Evolutionary conservation across 2,113 vertebrate species (phyloP).

Genomic region (Arenaria interpres): DNA sequence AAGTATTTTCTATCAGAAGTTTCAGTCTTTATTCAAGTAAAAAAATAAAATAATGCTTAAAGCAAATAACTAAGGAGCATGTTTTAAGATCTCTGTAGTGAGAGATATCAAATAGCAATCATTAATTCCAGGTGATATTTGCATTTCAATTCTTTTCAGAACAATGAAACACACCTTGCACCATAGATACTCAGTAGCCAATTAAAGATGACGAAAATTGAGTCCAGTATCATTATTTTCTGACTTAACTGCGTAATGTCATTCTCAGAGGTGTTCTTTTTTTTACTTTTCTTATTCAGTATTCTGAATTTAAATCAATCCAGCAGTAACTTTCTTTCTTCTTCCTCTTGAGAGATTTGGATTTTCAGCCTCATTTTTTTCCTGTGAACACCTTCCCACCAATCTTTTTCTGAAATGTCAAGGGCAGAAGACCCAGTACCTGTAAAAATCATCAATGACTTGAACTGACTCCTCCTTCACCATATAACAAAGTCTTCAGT

Average conservation of each 20-base stretch:
- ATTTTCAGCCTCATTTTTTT: background rate
- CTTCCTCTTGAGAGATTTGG: background rate
- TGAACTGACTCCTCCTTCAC: background rate
- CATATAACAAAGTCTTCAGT: background rate
- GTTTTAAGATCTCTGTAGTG: background rate
- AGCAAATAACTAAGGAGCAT: background rate
- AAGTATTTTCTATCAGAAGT: background rate
- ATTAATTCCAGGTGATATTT: background rate
- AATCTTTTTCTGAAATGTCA: background rate
- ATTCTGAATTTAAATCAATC: background rate
- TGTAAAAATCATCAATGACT: background rate
- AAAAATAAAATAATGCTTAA: background rate
- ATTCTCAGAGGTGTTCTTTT: background rate
- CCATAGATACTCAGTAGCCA: background rate
- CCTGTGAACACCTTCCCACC: background rate
- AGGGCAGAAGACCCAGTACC: background rate
- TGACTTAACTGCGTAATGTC: background rate
- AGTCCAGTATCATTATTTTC: background rate
- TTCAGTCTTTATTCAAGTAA: background rate
- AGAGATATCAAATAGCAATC: background rate
- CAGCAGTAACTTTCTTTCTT: background rate
- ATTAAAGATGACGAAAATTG: background rate
- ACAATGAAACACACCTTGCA: background rate
- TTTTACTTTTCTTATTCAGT: background rate
- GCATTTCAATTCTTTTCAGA: background rate